phyloP scores from a whole-genome alignment of 2,113 vertebrate genomes.

The Amphiprion ocellaris region DNA sequence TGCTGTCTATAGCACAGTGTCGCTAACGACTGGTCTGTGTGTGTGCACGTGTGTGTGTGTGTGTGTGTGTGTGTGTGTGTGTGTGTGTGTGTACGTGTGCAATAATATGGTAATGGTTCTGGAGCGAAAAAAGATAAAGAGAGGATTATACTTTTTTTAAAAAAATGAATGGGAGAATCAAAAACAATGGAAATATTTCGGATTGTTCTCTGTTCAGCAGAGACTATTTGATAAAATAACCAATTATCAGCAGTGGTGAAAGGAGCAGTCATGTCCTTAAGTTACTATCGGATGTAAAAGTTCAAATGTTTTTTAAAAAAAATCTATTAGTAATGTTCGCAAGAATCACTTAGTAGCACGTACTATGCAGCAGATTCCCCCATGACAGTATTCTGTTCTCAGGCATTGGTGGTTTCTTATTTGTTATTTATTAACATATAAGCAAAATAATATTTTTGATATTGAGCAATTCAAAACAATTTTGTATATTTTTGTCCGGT shows the following conservation, averaged over 20 bases:
- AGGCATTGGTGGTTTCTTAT: too few relatives aligned
- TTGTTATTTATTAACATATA: too few relatives aligned
- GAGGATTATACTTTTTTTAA: conserved; percentile 38
- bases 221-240: not conserved
- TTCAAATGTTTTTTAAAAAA: not conserved
- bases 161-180: conserved; percentile 61
- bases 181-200: not conserved
- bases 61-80: conserved; percentile 48
- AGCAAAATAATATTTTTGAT: too few relatives aligned
- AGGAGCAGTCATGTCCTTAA: too few relatives aligned
- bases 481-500: too few relatives aligned
- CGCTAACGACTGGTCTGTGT: conserved; percentile 82
- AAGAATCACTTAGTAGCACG: not conserved
- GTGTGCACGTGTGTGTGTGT: conserved; percentile 39
- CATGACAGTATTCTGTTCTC: not conserved
- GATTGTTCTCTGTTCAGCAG: not conserved
- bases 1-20: conserved; percentile 87
- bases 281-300: not conserved
- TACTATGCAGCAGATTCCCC: too few relatives aligned
- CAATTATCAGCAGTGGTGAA: not conserved
- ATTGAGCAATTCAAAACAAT: too few relatives aligned
- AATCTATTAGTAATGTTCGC: not conserved
- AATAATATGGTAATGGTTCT: conserved; percentile 43
- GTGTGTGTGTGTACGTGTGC: conserved; percentile 9
- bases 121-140: conserved; percentile 31